A percentile compares a stretch with the other conserved stretches of the same genome.
These are phyloP conservation scores for Bolinopsis microptera DNA, from an alignment of 37 sponge, comb jelly and placozoan genomes.

Conservation along the genomic window DNA sequence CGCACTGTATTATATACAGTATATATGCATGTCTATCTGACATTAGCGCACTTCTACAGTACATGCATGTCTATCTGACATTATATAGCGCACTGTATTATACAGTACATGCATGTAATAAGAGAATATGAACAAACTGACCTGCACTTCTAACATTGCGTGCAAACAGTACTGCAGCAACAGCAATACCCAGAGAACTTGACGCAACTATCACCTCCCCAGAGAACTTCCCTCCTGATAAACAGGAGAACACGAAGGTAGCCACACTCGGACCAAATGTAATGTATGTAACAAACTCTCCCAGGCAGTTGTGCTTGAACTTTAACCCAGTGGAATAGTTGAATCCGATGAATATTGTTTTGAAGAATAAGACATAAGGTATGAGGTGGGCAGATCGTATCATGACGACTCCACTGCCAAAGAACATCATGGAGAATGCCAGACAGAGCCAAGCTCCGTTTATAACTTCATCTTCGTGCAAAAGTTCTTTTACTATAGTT, in stretches of 20 bases:
- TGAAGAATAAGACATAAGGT: constrained; percentile 41
- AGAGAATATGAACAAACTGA: not conserved
- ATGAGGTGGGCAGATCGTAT: not conserved
- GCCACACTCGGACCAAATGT: constrained; percentile 40
- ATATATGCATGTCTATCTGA: too few relatives aligned
- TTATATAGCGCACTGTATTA: too few relatives aligned
- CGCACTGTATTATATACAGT: too few relatives aligned
- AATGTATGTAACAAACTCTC: not conserved
- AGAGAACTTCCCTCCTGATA: not conserved
- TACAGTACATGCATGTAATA: too few relatives aligned
- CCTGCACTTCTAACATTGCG: constrained; percentile 47
- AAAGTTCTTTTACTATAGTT: not conserved
- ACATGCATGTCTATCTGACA: too few relatives aligned
- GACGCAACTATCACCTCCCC: not conserved
- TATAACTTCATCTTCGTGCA: constrained; percentile 27
- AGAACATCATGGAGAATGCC: constrained; percentile 41
- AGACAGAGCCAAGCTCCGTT: constrained; percentile 19
- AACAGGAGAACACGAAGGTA: not conserved
- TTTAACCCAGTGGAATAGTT: not conserved
- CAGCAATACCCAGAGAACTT: constrained; percentile 15
- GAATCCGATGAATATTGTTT: not conserved
- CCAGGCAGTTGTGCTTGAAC: constrained; percentile 38
- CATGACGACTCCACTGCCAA: constrained; percentile 21
- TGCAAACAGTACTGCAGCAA: not conserved
- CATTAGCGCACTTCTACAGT: too few relatives aligned